Base-by-base conservation (phyloP, 2,888 invertebrate genomes). In the Calameuta filiformis region DNA sequence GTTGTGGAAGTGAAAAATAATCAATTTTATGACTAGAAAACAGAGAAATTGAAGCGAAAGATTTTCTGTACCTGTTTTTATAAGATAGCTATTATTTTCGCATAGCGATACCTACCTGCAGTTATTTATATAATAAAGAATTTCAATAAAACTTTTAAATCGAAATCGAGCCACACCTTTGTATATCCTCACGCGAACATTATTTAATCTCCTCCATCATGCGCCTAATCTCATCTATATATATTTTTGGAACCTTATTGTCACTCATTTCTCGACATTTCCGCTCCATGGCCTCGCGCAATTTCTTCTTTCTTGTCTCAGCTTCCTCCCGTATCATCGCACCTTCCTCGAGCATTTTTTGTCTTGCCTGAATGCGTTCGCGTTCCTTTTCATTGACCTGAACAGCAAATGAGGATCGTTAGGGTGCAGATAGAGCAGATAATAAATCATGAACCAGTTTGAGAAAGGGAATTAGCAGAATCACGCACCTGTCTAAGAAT, bases 1-100 rank as follows among this genome's bases (percentile, higher is more conserved):
- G 85, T 94, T 97, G 81, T 97, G 96, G 95, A 96, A 96, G 92
- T 97, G 93, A 40, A 75, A 56, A 56, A 56, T 56, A 56, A 56
- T 23, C 2, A 56, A 23, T 56, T 23, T 56, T 56, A 23, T 23
- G 15, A 56, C 56, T 56, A 56, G 23, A 9, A 2, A 56, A 56
- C 9, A 2, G 56, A 15, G 40, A 40, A 15, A 56, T 9, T 23
- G 23, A 56, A 15, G 23, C 23, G 9, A 56, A 23, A 56, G 56
- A 9, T 23, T 6, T 56, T 23, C 23, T 9, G 23, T 56, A 56
- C 23, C 23, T 56, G 23, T 23, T 9, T 56, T 56, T 56, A 23
- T 56, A 23, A 56, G 56, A 56, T 23, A 56, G 1, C 56, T 23
- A 23, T 56, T 23, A 56, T 56, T 56, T 56, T 56, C 56, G 33